phyloP scores from a whole-genome alignment of 2,797 vertebrate genomes.

The Fringilla coelebs region DNA sequence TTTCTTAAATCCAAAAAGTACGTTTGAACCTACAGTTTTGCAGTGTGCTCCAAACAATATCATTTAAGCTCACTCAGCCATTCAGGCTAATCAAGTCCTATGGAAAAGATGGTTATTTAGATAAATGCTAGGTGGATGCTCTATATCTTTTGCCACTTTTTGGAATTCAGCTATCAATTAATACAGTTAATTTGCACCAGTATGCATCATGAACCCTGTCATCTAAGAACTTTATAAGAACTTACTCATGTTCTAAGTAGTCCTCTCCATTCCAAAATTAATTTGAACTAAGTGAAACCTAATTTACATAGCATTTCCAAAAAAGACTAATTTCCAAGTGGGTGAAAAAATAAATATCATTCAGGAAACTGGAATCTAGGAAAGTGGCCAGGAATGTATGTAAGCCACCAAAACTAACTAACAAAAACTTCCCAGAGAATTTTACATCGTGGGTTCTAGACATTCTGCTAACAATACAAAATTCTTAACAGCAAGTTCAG shows the following conservation, averaged over 20 bases:
- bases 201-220: neutral
- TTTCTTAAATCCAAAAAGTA: neutral
- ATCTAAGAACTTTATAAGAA: neutral
- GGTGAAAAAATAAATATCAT: neutral
- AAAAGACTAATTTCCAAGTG: neutral
- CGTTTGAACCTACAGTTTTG: neutral
- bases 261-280: neutral
- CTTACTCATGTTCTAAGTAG: neutral
- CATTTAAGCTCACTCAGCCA: neutral
- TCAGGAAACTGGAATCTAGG: neutral
- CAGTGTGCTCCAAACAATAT: neutral
- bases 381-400: neutral
- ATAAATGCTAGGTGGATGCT: neutral
- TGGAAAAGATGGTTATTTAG: neutral
- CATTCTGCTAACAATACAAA: neutral
- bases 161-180: neutral
- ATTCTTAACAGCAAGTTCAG: neutral
- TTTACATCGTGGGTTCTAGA: neutral
- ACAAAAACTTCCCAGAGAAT: neutral
- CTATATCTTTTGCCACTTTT: neutral
- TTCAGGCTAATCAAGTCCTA: neutral
- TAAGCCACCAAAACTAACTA: neutral
- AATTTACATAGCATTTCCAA: neutral
- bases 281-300: neutral
- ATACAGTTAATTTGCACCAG: neutral